A percentile compares a stretch with the other conserved stretches of the same genome.
Evolutionary conservation across 2,888 invertebrate species (phyloP).

Genomic region (Taenaris catops): DNA sequence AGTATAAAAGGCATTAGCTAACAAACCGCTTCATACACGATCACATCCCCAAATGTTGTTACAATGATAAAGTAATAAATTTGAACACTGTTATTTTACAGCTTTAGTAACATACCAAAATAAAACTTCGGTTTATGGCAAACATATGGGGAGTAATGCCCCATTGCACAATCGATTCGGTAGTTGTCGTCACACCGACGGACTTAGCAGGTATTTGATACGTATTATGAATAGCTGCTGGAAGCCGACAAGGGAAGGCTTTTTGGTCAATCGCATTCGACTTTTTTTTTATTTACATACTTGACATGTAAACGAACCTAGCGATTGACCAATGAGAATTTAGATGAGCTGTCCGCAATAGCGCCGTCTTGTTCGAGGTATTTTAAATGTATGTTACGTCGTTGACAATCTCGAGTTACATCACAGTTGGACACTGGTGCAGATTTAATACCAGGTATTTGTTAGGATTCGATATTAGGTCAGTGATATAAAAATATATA

Average conservation of each 20-base stretch:
- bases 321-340: slow-evolving; percentile 39
- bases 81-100: slow-evolving; percentile 75
- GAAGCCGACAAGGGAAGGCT: slow-evolving; percentile 34
- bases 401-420: slow-evolving; percentile 41
- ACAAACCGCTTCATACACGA: slow-evolving; percentile 29
- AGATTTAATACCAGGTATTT: slow-evolving; percentile 64
- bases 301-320: slow-evolving; percentile 24
- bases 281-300: slow-evolving; percentile 11
- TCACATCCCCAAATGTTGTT: slow-evolving; percentile 30
- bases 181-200: slow-evolving; percentile 77
- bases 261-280: slow-evolving; percentile 36
- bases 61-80: slow-evolving; percentile 65
- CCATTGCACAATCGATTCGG: slow-evolving; percentile 67
- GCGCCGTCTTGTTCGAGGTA: slow-evolving; percentile 61
- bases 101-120: slow-evolving; percentile 72
- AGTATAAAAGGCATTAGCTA: too few species aligned
- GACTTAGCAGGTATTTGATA: slow-evolving; percentile 77
- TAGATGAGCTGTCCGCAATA: slow-evolving; percentile 46
- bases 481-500: too few species aligned
- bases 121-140: slow-evolving; percentile 73
- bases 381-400: slow-evolving; percentile 55
- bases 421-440: slow-evolving; percentile 37
- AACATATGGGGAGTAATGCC: slow-evolving; percentile 62
- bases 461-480: slow-evolving; percentile 51
- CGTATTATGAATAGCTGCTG: slow-evolving; percentile 70